Evolutionary conservation across 2,888 invertebrate species (phyloP), one percentile per base, ranked within the genome.

Genomic region (Nomada goodeniana): DNA sequence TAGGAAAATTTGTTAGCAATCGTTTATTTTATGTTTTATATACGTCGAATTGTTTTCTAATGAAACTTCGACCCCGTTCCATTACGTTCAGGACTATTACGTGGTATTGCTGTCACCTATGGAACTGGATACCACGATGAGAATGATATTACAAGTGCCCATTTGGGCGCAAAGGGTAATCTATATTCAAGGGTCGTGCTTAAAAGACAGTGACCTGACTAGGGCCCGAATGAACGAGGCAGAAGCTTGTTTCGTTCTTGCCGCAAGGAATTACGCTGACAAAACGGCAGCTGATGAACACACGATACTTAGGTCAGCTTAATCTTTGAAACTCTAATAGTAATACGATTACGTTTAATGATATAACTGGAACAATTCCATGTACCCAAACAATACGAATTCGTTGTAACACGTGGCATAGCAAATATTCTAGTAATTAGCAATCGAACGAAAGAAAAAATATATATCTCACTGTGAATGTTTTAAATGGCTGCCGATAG

Each of bases 101-200:
- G 99, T 99, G 57, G 99, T 99, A 47, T 96, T 99, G 69, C 94
- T 99, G 67, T 98, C 99, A 18, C 99, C 99, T 0, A 98, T 98
- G 97, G 99, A 99, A 94, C 95, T 99, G 89, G 99, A 99, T 93
- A 98, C 98, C 26, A 99, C 98, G 26, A 99, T 99, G 98, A 95
- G 99, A 91, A 98, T 99, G 98, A 98, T 99, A 91, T 95, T 99
- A 71, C 98, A 99, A 95, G 97, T 97, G 85, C 99, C 99, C 11
- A 98, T 99, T 91, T 99, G 99, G 99, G 98, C 98, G 15, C 98
- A 98, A 93, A 95, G 99, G 85, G 99, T 99, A 75, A 98, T 99
- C 92, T 99, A 98, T 94, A 93, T 93, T 84, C 97, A 99, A 95
- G 99, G 99, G 53, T 99, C 99, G 44, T 99, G 99, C 91, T 95